Evolutionary conservation across 2,113 vertebrate genomes (phyloP), one percentile per base, ranked within the genome.

Genomic region (Pachypanchax playfairii): DNA sequence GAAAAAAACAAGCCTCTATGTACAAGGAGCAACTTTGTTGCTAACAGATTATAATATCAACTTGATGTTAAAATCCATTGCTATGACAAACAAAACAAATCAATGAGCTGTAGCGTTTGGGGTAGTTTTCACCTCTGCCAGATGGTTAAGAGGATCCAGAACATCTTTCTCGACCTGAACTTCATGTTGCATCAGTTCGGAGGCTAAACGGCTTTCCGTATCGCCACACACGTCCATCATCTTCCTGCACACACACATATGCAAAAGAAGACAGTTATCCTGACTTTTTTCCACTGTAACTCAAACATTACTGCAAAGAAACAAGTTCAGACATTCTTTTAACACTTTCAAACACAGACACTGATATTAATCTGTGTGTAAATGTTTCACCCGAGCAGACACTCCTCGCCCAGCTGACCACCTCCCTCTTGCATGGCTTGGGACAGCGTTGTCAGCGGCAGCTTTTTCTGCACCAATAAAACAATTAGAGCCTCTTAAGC

Each of bases 211-310:
- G 44, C 77, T 92, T 85, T 98, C 96, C 1, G 94, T 94, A 3
- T 99, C 95, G 1, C 95, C 94, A 47, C 97, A 99, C 0, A 93
- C 91, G 17, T 95, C 95, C 87, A 99, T 93, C 93, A 97, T 96
- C 86, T 95, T 98, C 77, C 97, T 99, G 80, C 5, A 80, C 36
- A 81, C 15, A n/a, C 38, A 58, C n/a, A 43, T 14, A 71, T 2
- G 69, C 15, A 55, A 29, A 65, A 15, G 57, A 26, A 29, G 8
- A 4, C 28, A 5, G 4, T 8, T 5, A 29, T 29, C 28, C 28
- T 29, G n/a, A n/a, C n/a, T n/a, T n/a, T n/a, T n/a, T n/a, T n/a
- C n/a, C n/a, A n/a, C n/a, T n/a, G n/a, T n/a, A n/a, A n/a, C n/a
- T n/a, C n/a, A n/a, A n/a, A n/a, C n/a, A n/a, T n/a, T n/a, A n/a